Conservation (phyloP, 1,140 invertebrate species). For the Ceratina japonica region DNA sequence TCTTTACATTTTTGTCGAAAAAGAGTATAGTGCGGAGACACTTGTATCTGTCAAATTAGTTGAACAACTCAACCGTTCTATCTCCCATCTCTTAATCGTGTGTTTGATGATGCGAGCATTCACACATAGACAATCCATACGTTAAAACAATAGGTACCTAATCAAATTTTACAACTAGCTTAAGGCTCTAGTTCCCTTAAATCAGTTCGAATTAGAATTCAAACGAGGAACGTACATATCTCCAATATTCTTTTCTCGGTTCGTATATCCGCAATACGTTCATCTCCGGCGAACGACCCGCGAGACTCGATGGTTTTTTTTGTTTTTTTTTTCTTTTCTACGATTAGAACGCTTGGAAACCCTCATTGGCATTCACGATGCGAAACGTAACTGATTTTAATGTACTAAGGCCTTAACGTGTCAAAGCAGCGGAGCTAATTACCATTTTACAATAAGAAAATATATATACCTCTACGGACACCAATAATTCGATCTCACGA, state of each 20-base stretch:
- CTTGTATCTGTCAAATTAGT: slow-evolving; percentile 12
- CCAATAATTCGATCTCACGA: slow-evolving; percentile 62
- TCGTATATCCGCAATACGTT: not conserved
- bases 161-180: slow-evolving; percentile 61
- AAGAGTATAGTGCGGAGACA: slow-evolving; percentile 29
- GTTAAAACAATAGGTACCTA: slow-evolving; percentile 61
- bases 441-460: slow-evolving; percentile 61
- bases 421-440: slow-evolving; percentile 61
- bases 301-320: not conserved
- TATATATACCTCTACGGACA: slow-evolving; percentile 66
- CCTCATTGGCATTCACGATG: not conserved
- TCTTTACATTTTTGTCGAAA: slow-evolving; percentile 8
- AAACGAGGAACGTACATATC: slow-evolving; percentile 31
- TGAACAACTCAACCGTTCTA: slow-evolving; percentile 3
- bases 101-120: slow-evolving; percentile 43
- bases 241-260: not conserved
- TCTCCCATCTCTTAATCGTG: not conserved
- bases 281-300: not conserved
- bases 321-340: not conserved
- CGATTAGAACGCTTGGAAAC: not conserved
- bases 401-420: slow-evolving; percentile 54
- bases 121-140: slow-evolving; percentile 56
- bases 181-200: slow-evolving; percentile 56
- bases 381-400: slow-evolving; percentile 52
- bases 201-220: slow-evolving; percentile 53